Percentiles rank a stretch among this genome's conserved stretches.
Evolutionary conservation across 64 coral and sea anemone genomes (phyloP).

Genomic region (Platygyra sinensis): DNA sequence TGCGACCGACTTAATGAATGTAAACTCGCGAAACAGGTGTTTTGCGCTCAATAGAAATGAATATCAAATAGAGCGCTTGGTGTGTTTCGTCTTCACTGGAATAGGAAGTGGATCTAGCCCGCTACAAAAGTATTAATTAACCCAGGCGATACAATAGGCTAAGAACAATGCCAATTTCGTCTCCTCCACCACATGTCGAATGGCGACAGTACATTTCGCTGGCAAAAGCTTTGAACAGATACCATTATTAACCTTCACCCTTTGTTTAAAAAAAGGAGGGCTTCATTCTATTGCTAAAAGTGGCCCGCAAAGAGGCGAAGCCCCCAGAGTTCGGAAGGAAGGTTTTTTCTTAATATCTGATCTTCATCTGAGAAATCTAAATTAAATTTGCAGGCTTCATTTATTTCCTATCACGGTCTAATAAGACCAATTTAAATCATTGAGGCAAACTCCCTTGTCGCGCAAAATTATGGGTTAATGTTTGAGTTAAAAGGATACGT

Average conservation of each 20-base stretch:
- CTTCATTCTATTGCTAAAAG: neutral
- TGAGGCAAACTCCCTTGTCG: conserved; percentile 44
- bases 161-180: conserved; percentile 47
- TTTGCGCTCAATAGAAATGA: conserved; percentile 31
- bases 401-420: conserved; percentile 65
- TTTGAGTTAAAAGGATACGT: conserved; percentile 68
- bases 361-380: conserved; percentile 10
- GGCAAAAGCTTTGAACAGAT: conserved; percentile 9
- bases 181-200: conserved; percentile 52
- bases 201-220: conserved; percentile 47
- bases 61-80: conserved; percentile 51
- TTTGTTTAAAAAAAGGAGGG: neutral
- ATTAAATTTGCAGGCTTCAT: conserved; percentile 64
- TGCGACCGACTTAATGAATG: conserved; percentile 53
- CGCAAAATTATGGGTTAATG: conserved; percentile 55
- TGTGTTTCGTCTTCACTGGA: conserved; percentile 44
- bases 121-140: conserved; percentile 86
- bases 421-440: conserved; percentile 71
- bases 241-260: neutral
- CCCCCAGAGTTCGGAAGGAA: neutral
- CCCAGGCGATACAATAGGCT: conserved; percentile 43
- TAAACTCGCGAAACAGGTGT: conserved; percentile 51
- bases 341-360: conserved; percentile 18
- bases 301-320: neutral
- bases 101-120: conserved; percentile 28